A percentile compares a stretch with the other conserved stretches of the same genome.
Evolutionary conservation across 2,113 vertebrate genomes (phyloP).

Genomic region (Pseudorectes ferrugineus): DNA sequence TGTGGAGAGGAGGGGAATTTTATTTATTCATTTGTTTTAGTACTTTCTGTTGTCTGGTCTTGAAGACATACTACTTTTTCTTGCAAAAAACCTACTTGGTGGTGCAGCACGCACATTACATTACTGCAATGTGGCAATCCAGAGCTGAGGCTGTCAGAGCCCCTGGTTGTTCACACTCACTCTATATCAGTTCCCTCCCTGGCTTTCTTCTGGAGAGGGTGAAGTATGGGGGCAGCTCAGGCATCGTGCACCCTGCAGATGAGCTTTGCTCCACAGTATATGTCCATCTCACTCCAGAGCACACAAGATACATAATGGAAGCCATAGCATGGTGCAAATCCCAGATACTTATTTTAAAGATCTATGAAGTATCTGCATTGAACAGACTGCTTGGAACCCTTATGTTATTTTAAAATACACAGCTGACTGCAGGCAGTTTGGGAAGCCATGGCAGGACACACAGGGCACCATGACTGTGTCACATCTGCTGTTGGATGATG

Average conservation of each 20-base stretch:
- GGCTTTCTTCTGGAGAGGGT: neutral
- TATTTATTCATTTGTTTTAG: neutral
- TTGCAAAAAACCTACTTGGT: neutral
- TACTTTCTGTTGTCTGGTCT: neutral
- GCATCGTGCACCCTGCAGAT: neutral
- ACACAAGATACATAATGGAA: fast-evolving
- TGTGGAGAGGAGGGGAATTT: neutral
- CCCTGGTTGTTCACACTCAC: neutral
- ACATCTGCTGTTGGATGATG: neutral
- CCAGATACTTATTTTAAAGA: neutral
- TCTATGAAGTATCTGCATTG: neutral
- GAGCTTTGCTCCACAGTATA: neutral
- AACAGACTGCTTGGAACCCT: neutral
- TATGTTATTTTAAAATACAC: neutral
- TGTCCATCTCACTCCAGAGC: neutral
- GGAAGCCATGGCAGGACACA: neutral
- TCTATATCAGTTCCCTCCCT: neutral
- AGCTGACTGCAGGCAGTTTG: neutral
- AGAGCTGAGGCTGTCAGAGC: neutral
- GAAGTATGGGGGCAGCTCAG: neutral
- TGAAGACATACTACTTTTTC: neutral
- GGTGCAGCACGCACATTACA: neutral
- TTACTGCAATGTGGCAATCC: neutral
- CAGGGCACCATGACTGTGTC: neutral
- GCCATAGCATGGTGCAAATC: neutral